phyloP scores from a whole-genome alignment of 1,140 invertebrate species.

The Caenorhabditis remanei region DNA sequence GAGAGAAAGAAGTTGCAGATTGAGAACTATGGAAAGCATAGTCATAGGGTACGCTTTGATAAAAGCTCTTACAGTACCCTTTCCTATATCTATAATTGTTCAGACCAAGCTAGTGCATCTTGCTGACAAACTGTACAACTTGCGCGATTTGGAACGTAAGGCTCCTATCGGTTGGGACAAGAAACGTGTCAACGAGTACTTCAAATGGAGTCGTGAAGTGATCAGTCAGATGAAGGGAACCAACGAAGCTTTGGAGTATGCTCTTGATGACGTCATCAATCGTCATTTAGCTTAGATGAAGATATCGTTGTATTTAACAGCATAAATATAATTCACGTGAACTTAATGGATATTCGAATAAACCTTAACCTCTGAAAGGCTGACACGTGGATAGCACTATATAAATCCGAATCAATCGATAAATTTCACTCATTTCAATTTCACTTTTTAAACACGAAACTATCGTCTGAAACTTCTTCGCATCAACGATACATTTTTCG shows the following conservation, averaged over 20 bases:
- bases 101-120: constrained; percentile 87
- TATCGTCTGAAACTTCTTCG: not conserved
- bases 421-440: not conserved
- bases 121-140: constrained; percentile 89
- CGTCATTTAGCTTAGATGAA: constrained; percentile 23
- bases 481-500: not conserved
- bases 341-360: not conserved
- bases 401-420: not conserved
- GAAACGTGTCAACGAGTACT: constrained; percentile 82
- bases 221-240: constrained; percentile 83
- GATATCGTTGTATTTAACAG: not conserved
- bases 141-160: constrained; percentile 83
- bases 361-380: not conserved
- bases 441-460: not conserved
- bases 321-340: not conserved
- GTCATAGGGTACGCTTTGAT: constrained; percentile 72
- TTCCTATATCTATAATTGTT: not conserved
- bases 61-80: too few relatives aligned
- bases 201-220: constrained; percentile 85
- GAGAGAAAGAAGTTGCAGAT: constrained; percentile 85
- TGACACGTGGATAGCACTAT: not conserved
- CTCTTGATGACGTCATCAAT: constrained; percentile 63
- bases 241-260: constrained; percentile 82
- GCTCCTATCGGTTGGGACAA: constrained; percentile 81
- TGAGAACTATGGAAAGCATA: constrained; percentile 81